Evolutionary conservation across 2,797 vertebrate species (phyloP).

Genomic region (Sciaenops ocellatus): DNA sequence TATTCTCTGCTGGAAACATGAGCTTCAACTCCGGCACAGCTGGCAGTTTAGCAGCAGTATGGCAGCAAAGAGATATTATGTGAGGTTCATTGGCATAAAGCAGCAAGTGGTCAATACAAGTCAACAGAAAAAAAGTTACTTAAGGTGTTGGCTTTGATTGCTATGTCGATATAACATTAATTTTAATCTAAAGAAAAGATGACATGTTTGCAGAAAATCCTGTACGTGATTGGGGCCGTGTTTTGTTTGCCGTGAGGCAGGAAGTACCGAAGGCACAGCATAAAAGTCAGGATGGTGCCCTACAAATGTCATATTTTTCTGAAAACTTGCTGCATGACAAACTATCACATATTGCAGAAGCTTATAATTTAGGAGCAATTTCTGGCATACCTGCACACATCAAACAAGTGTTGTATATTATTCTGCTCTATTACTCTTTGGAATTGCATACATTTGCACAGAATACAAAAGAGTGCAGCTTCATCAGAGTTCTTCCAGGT

Average conservation of each 20-base stretch:
- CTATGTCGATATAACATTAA: conserved; percentile 7
- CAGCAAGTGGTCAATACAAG: conserved; percentile 32
- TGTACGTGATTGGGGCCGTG: background rate
- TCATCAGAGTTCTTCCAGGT: conserved; percentile 15
- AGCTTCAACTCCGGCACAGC: conserved; percentile 55
- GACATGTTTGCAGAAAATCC: background rate
- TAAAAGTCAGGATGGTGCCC: conserved; percentile 41
- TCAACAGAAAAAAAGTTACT: background rate
- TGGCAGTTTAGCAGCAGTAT: conserved; percentile 41
- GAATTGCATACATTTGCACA: conserved; percentile 31
- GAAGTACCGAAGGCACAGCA: conserved; percentile 17
- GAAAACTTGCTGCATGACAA: conserved; percentile 37
- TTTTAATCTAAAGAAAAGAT: conserved; percentile 13
- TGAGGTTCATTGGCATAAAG: conserved; percentile 43
- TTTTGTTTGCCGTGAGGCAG: conserved; percentile 14
- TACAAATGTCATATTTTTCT: conserved; percentile 53
- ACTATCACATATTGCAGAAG: conserved; percentile 31
- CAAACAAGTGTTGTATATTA: background rate
- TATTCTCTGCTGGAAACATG: conserved; percentile 50
- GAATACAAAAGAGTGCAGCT: conserved; percentile 22
- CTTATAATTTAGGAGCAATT: conserved; percentile 37
- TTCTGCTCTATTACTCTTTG: conserved; percentile 23
- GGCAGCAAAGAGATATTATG: background rate
- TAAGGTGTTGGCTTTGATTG: conserved; percentile 8
- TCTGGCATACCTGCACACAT: conserved; percentile 38